Percentiles rank a stretch among this genome's conserved stretches.
Conservation (phyloP, 1,140 invertebrate species). For the Scaptomyza montana region DNA sequence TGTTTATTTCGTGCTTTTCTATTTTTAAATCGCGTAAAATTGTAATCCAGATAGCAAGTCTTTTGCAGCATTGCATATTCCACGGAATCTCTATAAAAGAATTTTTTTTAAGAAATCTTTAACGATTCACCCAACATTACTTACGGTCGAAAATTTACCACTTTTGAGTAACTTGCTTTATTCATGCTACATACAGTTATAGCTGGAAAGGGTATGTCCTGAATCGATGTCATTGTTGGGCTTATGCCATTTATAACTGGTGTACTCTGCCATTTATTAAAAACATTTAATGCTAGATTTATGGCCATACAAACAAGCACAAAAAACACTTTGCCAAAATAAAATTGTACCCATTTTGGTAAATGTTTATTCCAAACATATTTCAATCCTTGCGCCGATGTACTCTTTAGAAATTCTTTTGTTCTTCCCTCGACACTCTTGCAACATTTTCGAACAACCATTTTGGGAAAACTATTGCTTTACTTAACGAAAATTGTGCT, state of each 20-base stretch:
- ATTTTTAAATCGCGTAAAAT: slow-evolving; percentile 45
- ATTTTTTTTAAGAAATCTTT: no score
- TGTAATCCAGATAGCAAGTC: slow-evolving; percentile 58
- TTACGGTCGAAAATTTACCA: slow-evolving; percentile 54
- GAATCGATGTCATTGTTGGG: slow-evolving; percentile 86
- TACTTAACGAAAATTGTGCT: neutral
- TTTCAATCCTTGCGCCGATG: slow-evolving; percentile 89
- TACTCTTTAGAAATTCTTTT: slow-evolving; percentile 85
- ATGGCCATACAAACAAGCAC: slow-evolving; percentile 86
- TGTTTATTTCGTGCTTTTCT: slow-evolving; percentile 29
- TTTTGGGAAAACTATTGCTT: neutral
- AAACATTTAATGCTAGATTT: slow-evolving; percentile 89
- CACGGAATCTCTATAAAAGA: slow-evolving; percentile 40
- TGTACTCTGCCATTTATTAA: slow-evolving; percentile 87
- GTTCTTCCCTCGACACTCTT: slow-evolving; percentile 11
- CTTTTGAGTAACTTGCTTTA: slow-evolving; percentile 86
- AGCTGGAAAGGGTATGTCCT: slow-evolving; percentile 90
- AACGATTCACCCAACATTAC: neutral
- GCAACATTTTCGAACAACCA: slow-evolving; percentile 1
- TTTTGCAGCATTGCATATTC: slow-evolving; percentile 69
- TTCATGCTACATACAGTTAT: slow-evolving; percentile 94
- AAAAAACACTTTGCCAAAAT: slow-evolving; percentile 85
- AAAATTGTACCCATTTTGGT: slow-evolving; percentile 54
- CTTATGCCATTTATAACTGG: slow-evolving; percentile 90
- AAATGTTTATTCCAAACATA: slow-evolving; percentile 87